phyloP scores from a whole-genome alignment of 2,888 invertebrate species.

The Dicyrtoma fusca region DNA sequence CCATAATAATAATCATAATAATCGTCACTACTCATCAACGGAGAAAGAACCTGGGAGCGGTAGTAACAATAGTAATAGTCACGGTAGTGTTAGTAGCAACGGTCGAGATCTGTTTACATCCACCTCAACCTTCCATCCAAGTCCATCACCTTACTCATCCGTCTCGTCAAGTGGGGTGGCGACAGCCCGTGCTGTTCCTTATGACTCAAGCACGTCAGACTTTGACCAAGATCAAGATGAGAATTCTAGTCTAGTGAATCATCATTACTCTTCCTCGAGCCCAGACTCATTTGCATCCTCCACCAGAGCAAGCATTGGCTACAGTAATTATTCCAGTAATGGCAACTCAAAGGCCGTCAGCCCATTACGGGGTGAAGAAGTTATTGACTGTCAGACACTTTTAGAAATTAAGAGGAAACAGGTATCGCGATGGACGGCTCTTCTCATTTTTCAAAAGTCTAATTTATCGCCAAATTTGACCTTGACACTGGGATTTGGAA shows the following conservation, averaged over 20 bases:
- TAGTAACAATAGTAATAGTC: neutral
- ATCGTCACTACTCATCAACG: slow-evolving; percentile 1
- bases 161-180: slow-evolving; percentile 19
- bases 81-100: neutral
- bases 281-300: slow-evolving; percentile 50
- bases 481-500: neutral
- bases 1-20: slow-evolving; percentile 30
- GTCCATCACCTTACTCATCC: neutral
- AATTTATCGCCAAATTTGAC: neutral
- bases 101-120: neutral
- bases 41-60: neutral
- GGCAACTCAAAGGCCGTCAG: neutral
- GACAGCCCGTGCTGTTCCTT: neutral
- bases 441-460: neutral
- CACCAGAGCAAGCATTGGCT: slow-evolving; percentile 9
- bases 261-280: slow-evolving; percentile 49
- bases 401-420: slow-evolving; percentile 52
- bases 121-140: neutral
- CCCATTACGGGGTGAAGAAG: slow-evolving; percentile 21
- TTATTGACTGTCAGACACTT: slow-evolving; percentile 48
- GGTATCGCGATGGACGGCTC: slow-evolving; percentile 33
- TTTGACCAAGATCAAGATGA: slow-evolving; percentile 49
- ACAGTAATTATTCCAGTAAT: neutral
- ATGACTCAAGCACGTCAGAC: slow-evolving; percentile 19
- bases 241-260: slow-evolving; percentile 47